Conservation (phyloP, 2,113 vertebrate species). For the Perca fluviatilis region DNA sequence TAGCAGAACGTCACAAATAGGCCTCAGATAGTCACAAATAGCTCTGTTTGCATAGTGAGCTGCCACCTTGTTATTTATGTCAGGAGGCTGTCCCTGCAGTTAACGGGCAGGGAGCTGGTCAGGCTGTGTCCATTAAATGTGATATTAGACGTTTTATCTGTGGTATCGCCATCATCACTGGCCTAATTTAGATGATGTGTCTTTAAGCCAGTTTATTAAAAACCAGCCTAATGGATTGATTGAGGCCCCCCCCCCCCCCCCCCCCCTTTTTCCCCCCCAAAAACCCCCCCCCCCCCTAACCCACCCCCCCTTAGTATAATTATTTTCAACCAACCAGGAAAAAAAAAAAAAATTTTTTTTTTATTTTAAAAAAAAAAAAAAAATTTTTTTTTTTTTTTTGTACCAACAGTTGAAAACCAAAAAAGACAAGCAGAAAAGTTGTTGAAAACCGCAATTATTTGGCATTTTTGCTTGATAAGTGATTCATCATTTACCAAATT, state of each 20-base stretch:
- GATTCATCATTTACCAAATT: background rate
- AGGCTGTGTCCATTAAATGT: background rate
- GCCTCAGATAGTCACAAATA: conserved; percentile 59
- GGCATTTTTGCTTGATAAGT: too few species aligned
- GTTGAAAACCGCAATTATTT: too few species aligned
- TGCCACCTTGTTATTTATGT: conserved; percentile 57
- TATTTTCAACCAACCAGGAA: too few species aligned
- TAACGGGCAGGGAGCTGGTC: conserved; percentile 1
- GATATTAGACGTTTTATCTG: background rate
- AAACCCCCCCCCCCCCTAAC: too few species aligned
- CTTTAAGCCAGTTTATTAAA: background rate
- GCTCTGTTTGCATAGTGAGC: conserved; percentile 61
- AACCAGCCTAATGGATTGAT: background rate
- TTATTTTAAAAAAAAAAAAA: too few species aligned
- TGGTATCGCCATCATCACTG: background rate
- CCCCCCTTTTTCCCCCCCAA: too few species aligned
- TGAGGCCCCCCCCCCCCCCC: too few species aligned
- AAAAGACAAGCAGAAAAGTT: background rate
- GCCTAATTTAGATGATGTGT: background rate
- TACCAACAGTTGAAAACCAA: background rate
- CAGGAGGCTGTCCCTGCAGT: conserved; percentile 13
- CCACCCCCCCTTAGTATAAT: too few species aligned
- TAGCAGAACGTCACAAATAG: conserved; percentile 60
- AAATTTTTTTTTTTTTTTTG: too few species aligned
- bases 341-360: too few species aligned